A percentile compares a stretch with the other conserved stretches of the same genome.
Evolutionary conservation across 2,113 vertebrate genomes (phyloP).

Genomic region (Gulo gulo): DNA sequence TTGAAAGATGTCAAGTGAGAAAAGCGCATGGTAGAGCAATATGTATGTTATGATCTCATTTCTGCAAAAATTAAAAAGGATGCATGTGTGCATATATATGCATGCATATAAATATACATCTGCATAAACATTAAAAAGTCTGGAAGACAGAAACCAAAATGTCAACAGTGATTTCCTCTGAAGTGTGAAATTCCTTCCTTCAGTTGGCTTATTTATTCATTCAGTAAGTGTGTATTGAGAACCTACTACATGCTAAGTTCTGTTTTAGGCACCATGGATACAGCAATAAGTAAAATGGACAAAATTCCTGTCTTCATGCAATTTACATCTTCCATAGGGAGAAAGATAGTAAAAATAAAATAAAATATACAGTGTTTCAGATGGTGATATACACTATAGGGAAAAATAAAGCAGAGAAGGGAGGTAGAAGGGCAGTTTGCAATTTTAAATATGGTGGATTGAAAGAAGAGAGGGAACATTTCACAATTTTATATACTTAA

Average conservation of each 20-base stretch:
- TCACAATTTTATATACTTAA: neutral
- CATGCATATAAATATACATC: neutral
- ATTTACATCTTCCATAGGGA: neutral
- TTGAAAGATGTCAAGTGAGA: neutral
- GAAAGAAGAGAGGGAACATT: neutral
- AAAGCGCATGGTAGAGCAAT: neutral
- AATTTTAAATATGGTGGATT: neutral
- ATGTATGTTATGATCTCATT: neutral
- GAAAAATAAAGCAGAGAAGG: conserved; percentile 1
- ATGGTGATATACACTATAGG: neutral
- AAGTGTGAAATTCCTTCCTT: neutral
- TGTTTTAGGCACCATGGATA: neutral
- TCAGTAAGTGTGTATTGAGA: neutral
- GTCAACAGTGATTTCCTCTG: neutral
- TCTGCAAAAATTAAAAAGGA: conserved; percentile 23
- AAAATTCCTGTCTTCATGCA: neutral
- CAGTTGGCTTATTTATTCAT: neutral
- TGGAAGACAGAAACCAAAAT: neutral
- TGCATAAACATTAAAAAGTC: neutral
- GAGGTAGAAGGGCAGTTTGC: neutral
- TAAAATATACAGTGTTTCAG: neutral
- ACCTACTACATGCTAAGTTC: neutral
- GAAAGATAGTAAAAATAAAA: neutral
- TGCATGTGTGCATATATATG: neutral
- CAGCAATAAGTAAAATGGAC: neutral